Conservation (phyloP, 35 echinoderm and acorn worm genomes). For the Ophiothrix spiculata region DNA sequence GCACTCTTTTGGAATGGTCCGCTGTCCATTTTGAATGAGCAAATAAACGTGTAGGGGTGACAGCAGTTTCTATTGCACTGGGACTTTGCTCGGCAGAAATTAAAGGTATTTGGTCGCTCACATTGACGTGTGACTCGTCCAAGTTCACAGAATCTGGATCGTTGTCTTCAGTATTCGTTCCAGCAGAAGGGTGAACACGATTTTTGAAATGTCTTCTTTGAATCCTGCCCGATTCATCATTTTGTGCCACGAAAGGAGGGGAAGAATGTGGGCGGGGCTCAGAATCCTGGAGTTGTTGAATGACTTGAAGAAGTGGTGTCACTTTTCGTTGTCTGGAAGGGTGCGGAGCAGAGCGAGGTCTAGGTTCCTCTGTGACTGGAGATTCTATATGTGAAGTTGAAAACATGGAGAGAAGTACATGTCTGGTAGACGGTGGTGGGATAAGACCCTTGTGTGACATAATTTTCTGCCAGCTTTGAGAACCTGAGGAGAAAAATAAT, state of each 20-base stretch:
- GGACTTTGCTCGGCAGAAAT: not conserved
- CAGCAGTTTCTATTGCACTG: not conserved
- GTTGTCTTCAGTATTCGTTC: not conserved
- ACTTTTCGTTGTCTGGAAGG: slow-evolving; percentile 9
- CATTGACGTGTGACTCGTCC: not conserved
- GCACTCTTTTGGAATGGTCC: not conserved
- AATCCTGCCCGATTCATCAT: not conserved
- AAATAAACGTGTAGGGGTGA: not conserved
- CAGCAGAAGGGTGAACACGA: slow-evolving; percentile 21
- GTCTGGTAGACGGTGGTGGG: not conserved
- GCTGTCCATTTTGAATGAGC: not conserved
- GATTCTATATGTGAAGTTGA: not conserved
- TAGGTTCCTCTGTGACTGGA: not conserved
- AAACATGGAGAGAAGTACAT: slow-evolving; percentile 10
- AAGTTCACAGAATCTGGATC: not conserved
- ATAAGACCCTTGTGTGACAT: not conserved
- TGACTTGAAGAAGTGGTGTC: not conserved
- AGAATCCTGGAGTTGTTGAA: not conserved
- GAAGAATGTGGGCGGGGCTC: slow-evolving; percentile 26
- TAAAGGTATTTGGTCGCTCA: not conserved
- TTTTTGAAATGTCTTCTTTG: not conserved
- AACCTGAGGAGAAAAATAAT: not conserved
- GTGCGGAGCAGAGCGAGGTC: slow-evolving; percentile 20
- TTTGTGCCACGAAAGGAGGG: slow-evolving; percentile 4
- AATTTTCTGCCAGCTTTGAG: not conserved